Evolutionary conservation across 2,797 vertebrate species (phyloP), one percentile per base, ranked within the genome.

Genomic region (Enteromius paludinosus): DNA sequence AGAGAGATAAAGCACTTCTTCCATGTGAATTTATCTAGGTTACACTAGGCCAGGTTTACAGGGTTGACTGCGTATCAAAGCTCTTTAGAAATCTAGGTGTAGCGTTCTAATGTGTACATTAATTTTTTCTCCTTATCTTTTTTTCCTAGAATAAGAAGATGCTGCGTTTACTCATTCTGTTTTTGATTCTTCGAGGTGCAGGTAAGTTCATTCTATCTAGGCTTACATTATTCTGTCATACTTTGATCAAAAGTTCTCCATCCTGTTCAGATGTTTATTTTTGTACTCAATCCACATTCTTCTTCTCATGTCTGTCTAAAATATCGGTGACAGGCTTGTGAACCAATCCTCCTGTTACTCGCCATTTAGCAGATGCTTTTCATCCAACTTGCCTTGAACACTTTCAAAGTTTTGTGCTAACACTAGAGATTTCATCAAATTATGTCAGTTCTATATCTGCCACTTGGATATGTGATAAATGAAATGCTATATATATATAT

Each of bases 81-180:
- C 23, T 28, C 25, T 43, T 28, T 23, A 56, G 35, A 69, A 54
- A 43, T 78, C 14, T 65, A 65, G 30, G 33, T 38, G 43, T 33
- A 54, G 47, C 25, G 1, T 54, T 70, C 49, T 59, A 56, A 79
- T 43, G 23, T 70, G 15, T 43, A 43, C 15, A 69, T 41, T 38
- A 20, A 72, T 49, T 70, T 74, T 81, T 54, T 18, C 82, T 72
- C 41, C 49, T 7, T 73, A 64, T 83, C 83, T 81, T 64, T 79
- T 77, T 74, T 84, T 82, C 3, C 76, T 90, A 95, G 94, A 89
- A 90, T 90, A 92, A 89, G 89, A 95, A 92, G 92, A 95, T 95
- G 95, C 93, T 94, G 90, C 92, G 92, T 92, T 92, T 94, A 89
- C 88, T 94, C 84, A 84, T 94, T 72, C 89, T 95, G 88, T 90